These are phyloP conservation scores for Caenorhabditis sinica DNA, from an alignment of 2,888 invertebrate species.

Conservation along the genomic window DNA sequence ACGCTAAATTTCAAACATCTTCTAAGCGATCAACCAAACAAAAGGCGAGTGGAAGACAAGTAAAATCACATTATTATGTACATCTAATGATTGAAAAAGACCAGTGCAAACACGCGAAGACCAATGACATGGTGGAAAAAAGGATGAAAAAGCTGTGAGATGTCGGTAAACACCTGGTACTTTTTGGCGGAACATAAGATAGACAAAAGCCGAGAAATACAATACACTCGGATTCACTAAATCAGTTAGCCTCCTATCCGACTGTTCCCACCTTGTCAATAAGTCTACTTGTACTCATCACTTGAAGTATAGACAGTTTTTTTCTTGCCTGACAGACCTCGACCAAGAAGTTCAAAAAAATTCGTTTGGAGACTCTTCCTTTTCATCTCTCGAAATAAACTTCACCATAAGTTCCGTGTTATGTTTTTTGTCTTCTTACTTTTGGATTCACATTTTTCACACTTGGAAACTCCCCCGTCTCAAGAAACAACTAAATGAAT, in stretches of 20 bases:
- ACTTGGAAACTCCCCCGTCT: constrained; percentile 22
- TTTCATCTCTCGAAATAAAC: constrained; percentile 1
- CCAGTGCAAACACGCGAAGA: constrained; percentile 50
- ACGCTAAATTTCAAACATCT: constrained; percentile 66
- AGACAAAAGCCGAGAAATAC: constrained; percentile 60
- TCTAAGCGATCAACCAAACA: constrained; percentile 65
- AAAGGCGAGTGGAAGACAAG: constrained; percentile 52
- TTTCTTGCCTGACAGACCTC: background rate
- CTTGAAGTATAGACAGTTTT: background rate
- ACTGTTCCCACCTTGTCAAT: constrained; percentile 21
- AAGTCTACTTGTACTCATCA: constrained; percentile 26
- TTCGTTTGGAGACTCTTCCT: background rate
- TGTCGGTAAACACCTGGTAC: constrained; percentile 61
- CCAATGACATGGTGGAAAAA: constrained; percentile 41
- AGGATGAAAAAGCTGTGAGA: constrained; percentile 58
- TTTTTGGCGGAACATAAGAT: constrained; percentile 61
- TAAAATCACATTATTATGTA: constrained; percentile 65
- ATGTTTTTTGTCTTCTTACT: constrained; percentile 12
- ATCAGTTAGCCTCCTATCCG: constrained; percentile 21
- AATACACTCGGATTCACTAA: constrained; percentile 51
- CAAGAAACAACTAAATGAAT: background rate
- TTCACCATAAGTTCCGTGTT: constrained; percentile 36
- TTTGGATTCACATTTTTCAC: too few species aligned
- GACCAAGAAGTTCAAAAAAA: constrained; percentile 10
- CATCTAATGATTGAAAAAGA: constrained; percentile 63